phyloP scores from a whole-genome alignment of 2,888 invertebrate genomes.

The Scaptomyza reducta region DNA sequence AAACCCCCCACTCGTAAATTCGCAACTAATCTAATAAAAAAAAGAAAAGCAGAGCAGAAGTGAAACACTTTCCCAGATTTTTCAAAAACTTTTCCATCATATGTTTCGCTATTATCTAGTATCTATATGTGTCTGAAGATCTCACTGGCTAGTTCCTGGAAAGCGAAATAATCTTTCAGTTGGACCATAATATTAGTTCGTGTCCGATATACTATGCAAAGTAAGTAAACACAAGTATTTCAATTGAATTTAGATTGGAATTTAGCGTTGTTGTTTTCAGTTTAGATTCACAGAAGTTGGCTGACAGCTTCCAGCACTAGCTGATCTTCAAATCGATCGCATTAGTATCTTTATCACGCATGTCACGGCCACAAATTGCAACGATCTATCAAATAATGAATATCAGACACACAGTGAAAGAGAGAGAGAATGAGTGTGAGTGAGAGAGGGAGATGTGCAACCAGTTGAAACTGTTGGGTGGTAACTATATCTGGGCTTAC shows the following conservation, averaged over 20 bases:
- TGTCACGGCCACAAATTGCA: conserved; percentile 75
- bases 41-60: conserved; percentile 1
- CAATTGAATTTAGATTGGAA: conserved; percentile 44
- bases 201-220: conserved; percentile 9
- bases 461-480: conserved; percentile 60
- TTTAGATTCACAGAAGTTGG: conserved; percentile 36
- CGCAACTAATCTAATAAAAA: conserved; percentile 13
- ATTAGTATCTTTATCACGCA: conserved; percentile 79
- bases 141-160: conserved; percentile 51
- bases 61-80: conserved; percentile 19
- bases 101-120: neutral
- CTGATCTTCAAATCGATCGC: conserved; percentile 64
- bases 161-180: conserved; percentile 49
- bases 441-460: conserved; percentile 42
- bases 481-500: conserved; percentile 75
- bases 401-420: conserved; percentile 14
- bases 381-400: conserved; percentile 74
- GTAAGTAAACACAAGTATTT: conserved; percentile 48
- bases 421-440: conserved; percentile 3
- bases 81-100: conserved; percentile 66
- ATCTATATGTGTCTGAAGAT: neutral
- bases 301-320: conserved; percentile 39
- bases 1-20: conserved; percentile 51
- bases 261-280: conserved; percentile 10
- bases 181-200: conserved; percentile 39